phyloP scores from a whole-genome alignment of 1,140 invertebrate genomes.

The Ptiloglossa arizonensis region DNA sequence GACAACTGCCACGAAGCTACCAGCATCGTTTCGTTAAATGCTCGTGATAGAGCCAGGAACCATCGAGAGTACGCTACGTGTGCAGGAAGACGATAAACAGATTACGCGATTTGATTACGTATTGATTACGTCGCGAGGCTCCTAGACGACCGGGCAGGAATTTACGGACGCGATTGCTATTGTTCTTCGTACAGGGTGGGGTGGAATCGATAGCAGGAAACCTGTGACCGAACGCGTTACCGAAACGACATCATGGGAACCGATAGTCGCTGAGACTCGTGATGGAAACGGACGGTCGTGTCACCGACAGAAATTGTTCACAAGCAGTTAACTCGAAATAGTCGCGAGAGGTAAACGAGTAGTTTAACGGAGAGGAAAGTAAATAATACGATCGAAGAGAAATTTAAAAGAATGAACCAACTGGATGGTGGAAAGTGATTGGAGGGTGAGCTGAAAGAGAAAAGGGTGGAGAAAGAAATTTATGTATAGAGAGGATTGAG shows the following conservation, averaged over 20 bases:
- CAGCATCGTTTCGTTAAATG: no score
- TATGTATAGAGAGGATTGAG: no score
- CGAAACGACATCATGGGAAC: background rate
- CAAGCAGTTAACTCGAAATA: background rate
- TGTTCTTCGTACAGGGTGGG: background rate
- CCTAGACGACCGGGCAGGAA: background rate
- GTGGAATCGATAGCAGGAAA: background rate
- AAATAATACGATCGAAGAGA: no score
- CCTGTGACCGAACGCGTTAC: background rate
- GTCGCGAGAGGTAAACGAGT: background rate
- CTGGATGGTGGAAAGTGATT: no score
- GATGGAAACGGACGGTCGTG: background rate
- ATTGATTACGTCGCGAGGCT: slow-evolving; percentile 4
- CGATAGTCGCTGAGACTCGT: background rate
- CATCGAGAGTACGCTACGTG: no score
- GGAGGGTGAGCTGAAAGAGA: no score
- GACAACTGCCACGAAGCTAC: no score
- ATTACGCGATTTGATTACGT: slow-evolving; percentile 25
- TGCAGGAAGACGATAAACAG: slow-evolving; percentile 34
- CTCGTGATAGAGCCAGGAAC: no score
- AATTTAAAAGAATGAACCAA: no score
- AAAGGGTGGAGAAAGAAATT: no score
- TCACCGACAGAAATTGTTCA: background rate
- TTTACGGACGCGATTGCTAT: background rate
- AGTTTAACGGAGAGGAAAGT: no score